Evolutionary conservation across 35 echinoderm and acorn worm genomes (phyloP), one percentile per base, ranked within the genome.

Genomic region (Patiria miniata): DNA sequence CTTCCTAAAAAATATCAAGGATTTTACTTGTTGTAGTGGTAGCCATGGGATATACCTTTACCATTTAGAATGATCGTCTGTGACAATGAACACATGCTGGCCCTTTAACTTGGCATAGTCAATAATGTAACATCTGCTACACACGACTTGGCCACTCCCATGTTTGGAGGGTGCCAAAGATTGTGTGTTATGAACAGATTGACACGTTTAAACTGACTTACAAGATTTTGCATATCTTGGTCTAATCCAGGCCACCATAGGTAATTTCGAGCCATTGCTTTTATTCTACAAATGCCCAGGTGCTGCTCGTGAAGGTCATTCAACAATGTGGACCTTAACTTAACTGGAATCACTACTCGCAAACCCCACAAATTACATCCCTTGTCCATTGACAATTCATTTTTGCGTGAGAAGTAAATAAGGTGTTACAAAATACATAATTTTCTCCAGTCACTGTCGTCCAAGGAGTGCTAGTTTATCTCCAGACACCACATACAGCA

Each of bases 231-330:
- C 73, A 92, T 92, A 42, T 92, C 90, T 77, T 87, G 47, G 38
- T 87, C 90, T 82, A 92, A 36, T 17, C 84, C 55, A 9, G 90
- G 90, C 84, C 90, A 92, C 90, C 90, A 92, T 1, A 91, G 57
- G 54, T 91, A 50, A 37, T 51, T 40, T 33, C 83, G 37, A 15
- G 76, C 90, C 14, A 86, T 38, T 32, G 83, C 83, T 55, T 92
- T 87, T 81, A 89, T 84, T 40, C 80, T 53, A 52, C 52, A 52
- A 33, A 93, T 93, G 28, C 91, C 91, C 0, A 76, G 81, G 39
- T 93, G 91, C 28, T 39, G 22, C 36, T 89, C 91, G 60, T 93
- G 86, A 28, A 88, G 61, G 12, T 93, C 56, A 37, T 42, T 26
- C 19, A 91, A 73, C 7, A 91, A 19, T 32, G 21, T 21, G 3